Conservation (phyloP, 2,888 invertebrate species). For the Cheilosia soror region DNA sequence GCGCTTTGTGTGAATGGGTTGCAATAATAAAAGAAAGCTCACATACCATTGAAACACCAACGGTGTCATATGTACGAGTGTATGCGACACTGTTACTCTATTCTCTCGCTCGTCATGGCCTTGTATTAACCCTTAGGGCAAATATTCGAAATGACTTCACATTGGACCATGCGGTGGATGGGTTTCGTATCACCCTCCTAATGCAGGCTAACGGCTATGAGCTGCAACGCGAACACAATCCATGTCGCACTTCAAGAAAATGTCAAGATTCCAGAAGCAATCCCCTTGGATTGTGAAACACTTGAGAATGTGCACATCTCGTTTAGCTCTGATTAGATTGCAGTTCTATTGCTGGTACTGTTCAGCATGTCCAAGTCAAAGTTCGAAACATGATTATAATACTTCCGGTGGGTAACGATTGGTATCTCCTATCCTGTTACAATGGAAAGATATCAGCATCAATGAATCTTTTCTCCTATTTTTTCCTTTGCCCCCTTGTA, state of each 20-base stretch:
- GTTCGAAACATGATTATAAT: constrained; percentile 55
- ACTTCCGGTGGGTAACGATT: constrained; percentile 14
- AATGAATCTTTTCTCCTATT: constrained; percentile 12
- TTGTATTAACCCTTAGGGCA: constrained; percentile 55
- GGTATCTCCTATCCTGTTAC: constrained; percentile 1
- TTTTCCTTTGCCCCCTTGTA: constrained; percentile 1
- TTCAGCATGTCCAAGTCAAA: constrained; percentile 43
- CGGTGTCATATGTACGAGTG: constrained; percentile 4
- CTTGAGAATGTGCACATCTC: constrained; percentile 64
- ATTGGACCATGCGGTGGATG: constrained; percentile 15
- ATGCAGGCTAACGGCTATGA: constrained; percentile 47
- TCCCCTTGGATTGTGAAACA: constrained; percentile 40
- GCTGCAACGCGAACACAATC: constrained; percentile 48
- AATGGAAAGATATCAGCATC: constrained; percentile 17
- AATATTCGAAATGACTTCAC: constrained; percentile 59
- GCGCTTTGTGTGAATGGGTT: constrained; percentile 5
- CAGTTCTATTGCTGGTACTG: neutral
- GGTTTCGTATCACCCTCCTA: constrained; percentile 31
- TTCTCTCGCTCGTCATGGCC: constrained; percentile 38
- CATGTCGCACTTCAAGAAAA: constrained; percentile 66
- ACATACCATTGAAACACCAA: constrained; percentile 29
- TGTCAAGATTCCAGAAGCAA: constrained; percentile 55
- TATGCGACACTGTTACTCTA: constrained; percentile 38
- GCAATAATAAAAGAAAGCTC: constrained; percentile 14
- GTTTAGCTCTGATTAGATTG: constrained; percentile 61